These are phyloP conservation scores for Platyscapa corneri DNA, from an alignment of 1,140 invertebrate species.

Conservation along the genomic window DNA sequence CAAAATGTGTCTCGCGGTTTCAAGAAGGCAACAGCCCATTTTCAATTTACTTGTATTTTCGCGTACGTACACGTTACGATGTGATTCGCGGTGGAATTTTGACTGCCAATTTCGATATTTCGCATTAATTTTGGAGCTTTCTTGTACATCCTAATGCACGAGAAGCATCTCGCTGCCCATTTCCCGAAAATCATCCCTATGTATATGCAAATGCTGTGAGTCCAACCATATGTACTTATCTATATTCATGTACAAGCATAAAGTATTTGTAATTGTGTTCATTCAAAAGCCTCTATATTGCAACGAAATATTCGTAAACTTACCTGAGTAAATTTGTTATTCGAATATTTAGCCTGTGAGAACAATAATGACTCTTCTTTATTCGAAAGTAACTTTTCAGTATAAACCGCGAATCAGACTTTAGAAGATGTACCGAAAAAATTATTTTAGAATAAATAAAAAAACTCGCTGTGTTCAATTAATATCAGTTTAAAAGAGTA, in stretches of 20 bases:
- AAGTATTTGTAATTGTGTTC: conserved; percentile 35
- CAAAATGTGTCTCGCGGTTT: background rate
- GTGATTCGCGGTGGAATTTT: background rate
- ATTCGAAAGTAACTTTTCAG: background rate
- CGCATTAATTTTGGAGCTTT: conserved; percentile 20
- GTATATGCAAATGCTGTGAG: conserved; percentile 40
- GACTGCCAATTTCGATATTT: conserved; percentile 28
- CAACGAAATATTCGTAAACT: conserved; percentile 39
- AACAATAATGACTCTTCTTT: conserved; percentile 9
- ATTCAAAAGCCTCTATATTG: background rate
- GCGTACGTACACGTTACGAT: background rate
- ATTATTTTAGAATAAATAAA: background rate
- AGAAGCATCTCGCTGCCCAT: conserved; percentile 18
- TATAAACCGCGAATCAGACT: background rate
- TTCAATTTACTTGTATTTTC: background rate
- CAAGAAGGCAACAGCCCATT: conserved; percentile 1
- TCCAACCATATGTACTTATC: conserved; percentile 10
- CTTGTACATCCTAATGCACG: background rate
- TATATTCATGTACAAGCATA: conserved; percentile 35
- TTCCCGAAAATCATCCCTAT: conserved; percentile 42
- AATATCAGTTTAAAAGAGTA: too few relatives aligned
- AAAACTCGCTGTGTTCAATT: background rate
- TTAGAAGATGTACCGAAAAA: background rate
- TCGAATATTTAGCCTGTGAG: background rate
- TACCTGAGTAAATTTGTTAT: background rate